Conservation (phyloP, 2,888 invertebrate species). For the Drosophila pullipes region DNA sequence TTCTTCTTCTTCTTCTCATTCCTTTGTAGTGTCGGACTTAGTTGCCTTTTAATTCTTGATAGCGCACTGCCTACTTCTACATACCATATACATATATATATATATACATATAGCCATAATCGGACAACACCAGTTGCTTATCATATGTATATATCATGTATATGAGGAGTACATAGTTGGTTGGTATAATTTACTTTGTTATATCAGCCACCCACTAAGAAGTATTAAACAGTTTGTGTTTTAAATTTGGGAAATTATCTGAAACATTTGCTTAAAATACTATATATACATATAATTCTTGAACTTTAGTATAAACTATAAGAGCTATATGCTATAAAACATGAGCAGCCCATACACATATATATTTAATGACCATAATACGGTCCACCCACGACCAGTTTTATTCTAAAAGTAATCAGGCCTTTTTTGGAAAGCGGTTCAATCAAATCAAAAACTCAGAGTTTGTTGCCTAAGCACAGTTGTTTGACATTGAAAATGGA, state of each 20-base stretch:
- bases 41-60: conserved; percentile 32
- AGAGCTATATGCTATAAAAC: neutral
- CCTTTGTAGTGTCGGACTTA: conserved; percentile 38
- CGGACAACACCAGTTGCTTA: conserved; percentile 25
- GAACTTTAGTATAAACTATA: neutral
- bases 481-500: conserved; percentile 31
- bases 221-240: neutral
- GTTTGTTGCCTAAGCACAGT: conserved; percentile 1
- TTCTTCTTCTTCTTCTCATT: conserved; percentile 15
- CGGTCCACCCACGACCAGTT: conserved; percentile 28
- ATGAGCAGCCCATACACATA: neutral
- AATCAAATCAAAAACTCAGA: conserved; percentile 21
- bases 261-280: too few relatives aligned
- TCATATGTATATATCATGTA: conserved; percentile 1
- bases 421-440: conserved; percentile 38
- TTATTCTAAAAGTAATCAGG: conserved; percentile 20
- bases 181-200: neutral
- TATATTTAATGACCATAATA: conserved; percentile 22
- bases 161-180: neutral
- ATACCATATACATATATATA: neutral
- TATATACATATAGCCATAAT: conserved; percentile 20
- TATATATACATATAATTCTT: too few relatives aligned
- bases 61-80: conserved; percentile 16
- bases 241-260: neutral
- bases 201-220: neutral